A percentile compares a stretch with the other conserved stretches of the same genome.
Conservation (phyloP, 2,888 invertebrate genomes). For the Eretmocerus hayati region DNA sequence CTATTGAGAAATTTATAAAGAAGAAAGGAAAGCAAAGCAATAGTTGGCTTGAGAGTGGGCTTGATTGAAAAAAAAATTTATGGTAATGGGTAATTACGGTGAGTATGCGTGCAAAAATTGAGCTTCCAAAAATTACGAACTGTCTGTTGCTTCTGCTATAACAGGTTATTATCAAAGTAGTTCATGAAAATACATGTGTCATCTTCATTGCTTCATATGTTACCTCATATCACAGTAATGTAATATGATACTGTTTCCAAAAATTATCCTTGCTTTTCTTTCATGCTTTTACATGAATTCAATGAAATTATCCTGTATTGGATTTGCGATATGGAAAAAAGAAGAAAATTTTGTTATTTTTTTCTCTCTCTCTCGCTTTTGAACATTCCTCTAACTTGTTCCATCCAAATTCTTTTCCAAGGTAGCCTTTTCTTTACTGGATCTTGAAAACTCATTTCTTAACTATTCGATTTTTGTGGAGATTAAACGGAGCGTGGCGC, state of each 20-base stretch:
- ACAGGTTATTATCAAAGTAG: constrained; percentile 11
- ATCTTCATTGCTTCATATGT: neutral
- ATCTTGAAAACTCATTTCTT: constrained; percentile 4
- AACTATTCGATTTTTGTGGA: constrained; percentile 18
- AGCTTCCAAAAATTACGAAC: too few relatives aligned
- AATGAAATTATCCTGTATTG: constrained; percentile 15
- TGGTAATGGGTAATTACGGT: neutral
- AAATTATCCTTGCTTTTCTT: constrained; percentile 22
- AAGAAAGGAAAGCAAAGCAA: constrained; percentile 42
- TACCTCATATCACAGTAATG: constrained; percentile 2
- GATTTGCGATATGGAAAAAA: constrained; percentile 21
- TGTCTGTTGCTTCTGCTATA: too few relatives aligned
- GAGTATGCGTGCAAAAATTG: constrained; percentile 7
- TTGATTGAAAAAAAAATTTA: constrained; percentile 11
- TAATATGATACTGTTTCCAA: constrained; percentile 2
- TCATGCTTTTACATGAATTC: constrained; percentile 18
- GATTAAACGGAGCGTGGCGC: constrained; percentile 22
- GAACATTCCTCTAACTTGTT: constrained; percentile 5
- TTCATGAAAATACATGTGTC: constrained; percentile 16
- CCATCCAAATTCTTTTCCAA: constrained; percentile 3
- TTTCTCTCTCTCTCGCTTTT: constrained; percentile 11
- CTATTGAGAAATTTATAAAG: constrained; percentile 26
- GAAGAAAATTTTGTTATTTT: constrained; percentile 20
- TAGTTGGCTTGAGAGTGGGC: constrained; percentile 32
- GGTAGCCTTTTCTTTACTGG: constrained; percentile 1